phyloP scores from a whole-genome alignment of 1,140 invertebrate genomes.

The Drosophila yakuba region DNA sequence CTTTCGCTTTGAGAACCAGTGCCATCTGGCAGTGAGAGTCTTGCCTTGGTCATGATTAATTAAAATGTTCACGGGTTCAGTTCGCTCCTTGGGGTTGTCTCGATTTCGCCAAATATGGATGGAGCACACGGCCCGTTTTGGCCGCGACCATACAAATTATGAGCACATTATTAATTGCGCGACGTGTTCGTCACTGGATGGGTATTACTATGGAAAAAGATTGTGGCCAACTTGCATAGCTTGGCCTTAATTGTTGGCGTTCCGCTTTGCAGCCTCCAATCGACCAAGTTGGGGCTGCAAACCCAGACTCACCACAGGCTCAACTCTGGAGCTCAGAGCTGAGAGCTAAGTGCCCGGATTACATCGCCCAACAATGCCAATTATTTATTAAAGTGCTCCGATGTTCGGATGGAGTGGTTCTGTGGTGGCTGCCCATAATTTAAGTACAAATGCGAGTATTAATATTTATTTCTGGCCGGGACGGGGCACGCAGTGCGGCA shows the following conservation, averaged over 20 bases:
- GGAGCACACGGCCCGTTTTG: constrained; percentile 53
- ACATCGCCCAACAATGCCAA: constrained; percentile 73
- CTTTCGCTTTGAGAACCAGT: constrained; percentile 46
- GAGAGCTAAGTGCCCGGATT: constrained; percentile 53
- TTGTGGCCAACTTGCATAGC: constrained; percentile 70
- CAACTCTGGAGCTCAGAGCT: constrained; percentile 15
- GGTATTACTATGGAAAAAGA: constrained; percentile 71
- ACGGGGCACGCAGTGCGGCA: constrained; percentile 47
- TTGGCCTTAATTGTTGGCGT: constrained; percentile 77
- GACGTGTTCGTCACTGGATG: constrained; percentile 32
- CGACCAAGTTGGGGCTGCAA: constrained; percentile 14
- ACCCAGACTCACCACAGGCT: constrained; percentile 3
- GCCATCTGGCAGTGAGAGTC: constrained; percentile 49
- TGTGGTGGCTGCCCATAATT: constrained; percentile 27
- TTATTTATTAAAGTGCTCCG: constrained; percentile 75
- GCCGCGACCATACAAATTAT: constrained; percentile 75
- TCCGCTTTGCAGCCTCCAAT: constrained; percentile 56
- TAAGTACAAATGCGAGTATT: constrained; percentile 51
- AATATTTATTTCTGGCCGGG: constrained; percentile 47
- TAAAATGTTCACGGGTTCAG: constrained; percentile 68
- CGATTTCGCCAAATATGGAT: constrained; percentile 56
- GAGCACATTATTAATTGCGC: constrained; percentile 80
- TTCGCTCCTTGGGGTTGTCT: constrained; percentile 3
- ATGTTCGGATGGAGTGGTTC: background rate
- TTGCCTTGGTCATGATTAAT: constrained; percentile 66